Conservation (phyloP, 2,113 vertebrate genomes). For the Anas platyrhynchos region DNA sequence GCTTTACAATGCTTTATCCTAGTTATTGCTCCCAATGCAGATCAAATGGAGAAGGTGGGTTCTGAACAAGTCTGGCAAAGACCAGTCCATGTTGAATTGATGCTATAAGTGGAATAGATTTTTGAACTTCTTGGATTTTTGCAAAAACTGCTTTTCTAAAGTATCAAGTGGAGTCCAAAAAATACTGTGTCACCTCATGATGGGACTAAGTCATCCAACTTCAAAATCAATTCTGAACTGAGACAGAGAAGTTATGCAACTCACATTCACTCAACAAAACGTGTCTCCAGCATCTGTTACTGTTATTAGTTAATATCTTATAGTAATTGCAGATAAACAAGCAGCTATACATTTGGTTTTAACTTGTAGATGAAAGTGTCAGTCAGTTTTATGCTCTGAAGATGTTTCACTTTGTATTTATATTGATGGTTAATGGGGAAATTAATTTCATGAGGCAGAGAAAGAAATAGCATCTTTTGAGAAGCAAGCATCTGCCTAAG, state of each 20-base stretch:
- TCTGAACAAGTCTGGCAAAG: background rate
- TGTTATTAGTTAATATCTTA: background rate
- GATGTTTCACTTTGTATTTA: background rate
- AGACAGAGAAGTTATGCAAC: background rate
- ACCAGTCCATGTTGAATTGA: background rate
- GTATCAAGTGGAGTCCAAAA: background rate
- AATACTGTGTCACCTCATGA: background rate
- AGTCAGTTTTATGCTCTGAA: background rate
- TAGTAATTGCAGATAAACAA: background rate
- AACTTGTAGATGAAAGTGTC: background rate
- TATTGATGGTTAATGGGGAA: background rate
- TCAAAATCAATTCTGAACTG: background rate
- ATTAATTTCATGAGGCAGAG: fast-evolving
- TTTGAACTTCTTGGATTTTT: background rate
- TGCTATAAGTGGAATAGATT: background rate
- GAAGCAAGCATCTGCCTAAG: background rate
- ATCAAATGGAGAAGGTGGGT: background rate
- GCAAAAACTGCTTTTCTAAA: background rate
- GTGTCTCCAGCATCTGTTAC: background rate
- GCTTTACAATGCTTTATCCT: background rate
- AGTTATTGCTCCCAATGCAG: background rate
- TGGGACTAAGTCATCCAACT: background rate
- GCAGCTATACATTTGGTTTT: background rate
- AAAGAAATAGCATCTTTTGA: background rate
- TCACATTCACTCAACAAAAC: background rate